Evolutionary conservation across 2,888 invertebrate species (phyloP), one percentile per base, ranked within the genome.

Genomic region (Unio delphinus): DNA sequence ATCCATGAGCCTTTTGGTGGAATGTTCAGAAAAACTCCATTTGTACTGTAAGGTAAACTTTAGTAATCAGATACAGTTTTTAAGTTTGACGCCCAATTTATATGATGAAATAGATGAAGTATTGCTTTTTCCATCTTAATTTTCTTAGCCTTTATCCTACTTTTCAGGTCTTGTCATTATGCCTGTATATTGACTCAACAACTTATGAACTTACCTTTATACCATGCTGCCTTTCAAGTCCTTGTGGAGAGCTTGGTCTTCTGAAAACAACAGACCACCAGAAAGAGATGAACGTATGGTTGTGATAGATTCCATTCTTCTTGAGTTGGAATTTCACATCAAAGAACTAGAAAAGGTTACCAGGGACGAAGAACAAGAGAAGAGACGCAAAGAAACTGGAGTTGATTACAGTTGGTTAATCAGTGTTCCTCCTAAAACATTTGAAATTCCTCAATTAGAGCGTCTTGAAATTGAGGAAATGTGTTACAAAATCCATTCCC

Each of bases 391-490:
- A 61, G 66, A 75, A 55, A 83, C 80, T 4, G 86, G 87, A 11
- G 88, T 87, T 6, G 89, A 89, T 68, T 89, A 89, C 75, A 86
- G 84, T 66, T 89, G 89, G 89, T 77, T 89, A 18, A 80, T 87
- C 8, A 85, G 82, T 20, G 69, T 76, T 3, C 74, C 83, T 3
- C 78, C 82, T 5, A 83, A 83, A 68, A 54, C 68, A 6, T 89
- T 84, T 67, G 84, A 87, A 71, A 83, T 89, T 58, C 83, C 88
- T 8, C 87, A 87, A 66, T 69, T 88, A n/a, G 85, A 87, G 64
- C 72, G 87, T 55, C 73, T 89, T 8, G 88, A 89, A 66, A 73
- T 89, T 17, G 88, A 88, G 60, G 85, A 87, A 68, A 74, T 88
- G 20, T 87, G 87, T 69, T 80, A 81, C 65, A 80, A 86, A 75